These are phyloP conservation scores for Poecilia gillii DNA, from an alignment of 2,797 vertebrate genomes.

Conservation along the genomic window DNA sequence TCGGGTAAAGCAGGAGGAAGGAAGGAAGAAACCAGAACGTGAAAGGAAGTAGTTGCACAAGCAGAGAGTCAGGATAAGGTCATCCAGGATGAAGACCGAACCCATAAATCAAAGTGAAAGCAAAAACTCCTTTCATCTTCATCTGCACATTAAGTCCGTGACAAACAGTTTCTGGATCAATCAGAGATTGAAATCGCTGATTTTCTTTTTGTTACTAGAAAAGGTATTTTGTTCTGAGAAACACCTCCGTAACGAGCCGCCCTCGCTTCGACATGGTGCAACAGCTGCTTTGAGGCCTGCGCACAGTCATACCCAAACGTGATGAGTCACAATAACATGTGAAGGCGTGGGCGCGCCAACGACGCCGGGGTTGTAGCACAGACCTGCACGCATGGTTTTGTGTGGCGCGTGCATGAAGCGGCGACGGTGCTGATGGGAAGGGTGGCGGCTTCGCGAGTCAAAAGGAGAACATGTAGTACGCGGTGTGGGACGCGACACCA, in stretches of 20 bases:
- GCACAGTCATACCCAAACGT: constrained; percentile 19
- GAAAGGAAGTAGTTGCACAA: constrained; percentile 55
- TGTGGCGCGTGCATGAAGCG: constrained; percentile 13
- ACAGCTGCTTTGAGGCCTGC: constrained; percentile 12
- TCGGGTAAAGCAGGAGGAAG: constrained; percentile 37
- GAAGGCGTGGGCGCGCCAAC: constrained; percentile 40
- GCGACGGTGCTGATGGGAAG: constrained; percentile 49
- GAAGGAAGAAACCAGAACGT: constrained; percentile 10
- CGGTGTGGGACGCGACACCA: constrained; percentile 33
- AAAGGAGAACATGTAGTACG: constrained; percentile 21
- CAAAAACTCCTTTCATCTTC: constrained; percentile 3
- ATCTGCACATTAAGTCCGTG: not conserved
- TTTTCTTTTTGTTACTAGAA: constrained; percentile 55
- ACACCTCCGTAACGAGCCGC: constrained; percentile 33
- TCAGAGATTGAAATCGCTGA: constrained; percentile 6
- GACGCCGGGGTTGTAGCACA: constrained; percentile 18
- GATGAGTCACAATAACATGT: constrained; percentile 39
- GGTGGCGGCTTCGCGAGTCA: constrained; percentile 19
- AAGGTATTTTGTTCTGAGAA: constrained; percentile 50
- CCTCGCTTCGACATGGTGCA: constrained; percentile 13
- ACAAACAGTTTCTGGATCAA: constrained; percentile 9
- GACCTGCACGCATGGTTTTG: constrained; percentile 9
- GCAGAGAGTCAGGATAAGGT: constrained; percentile 25
- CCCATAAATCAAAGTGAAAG: not conserved
- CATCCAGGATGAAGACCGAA: not conserved